Base-by-base conservation (phyloP, 2,888 invertebrate species). In the Chromoteleia sp. region DNA sequence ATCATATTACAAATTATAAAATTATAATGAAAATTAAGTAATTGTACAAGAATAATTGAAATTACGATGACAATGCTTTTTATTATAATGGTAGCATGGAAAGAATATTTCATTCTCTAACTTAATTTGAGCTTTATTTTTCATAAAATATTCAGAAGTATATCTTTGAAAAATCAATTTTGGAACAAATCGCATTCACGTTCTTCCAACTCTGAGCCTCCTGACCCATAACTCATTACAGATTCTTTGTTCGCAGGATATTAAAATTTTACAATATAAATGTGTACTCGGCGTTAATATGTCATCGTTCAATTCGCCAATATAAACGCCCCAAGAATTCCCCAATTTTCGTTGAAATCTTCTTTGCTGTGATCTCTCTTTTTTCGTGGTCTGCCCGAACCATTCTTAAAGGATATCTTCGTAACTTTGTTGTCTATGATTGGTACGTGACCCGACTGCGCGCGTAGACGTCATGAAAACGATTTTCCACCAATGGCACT, bases 361-460 rank as follows among this genome's bases (percentile, higher is more conserved):
- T 15, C 7, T n/a, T 17, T 8, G 1, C 14, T 17, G 17, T 39
- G 39, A 39, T 30, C 25, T 48, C 6, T 71, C 36, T 52, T 39
- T 59, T 17, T 21, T 33, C 15, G 48, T 15, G 29, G 39, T 50
- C 33, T 41, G 15, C 29, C 19, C 15, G 6, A 12, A 45, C 14
- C 33, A 17, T 58, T 68, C 74, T 76, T 56, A 52, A 17, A 50
- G 33, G 52, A 43, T 76, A 48, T 68, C 33, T 17, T 17, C 30
- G 75, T 76, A 59, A 76, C 75, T 76, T 59, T 41, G 56, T 76
- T 65, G 75, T 76, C 67, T 76, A 67, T 67, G 75, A 67, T 68
- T 68, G 67, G 75, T 58, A 59, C 75, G 75, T 76, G 67, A 67
- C 56, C 17, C 48, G 59, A 76, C 59, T 76, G 33, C 43, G 25